These are phyloP conservation scores for Falcaria lacertinaria DNA, from an alignment of 2,888 invertebrate species.

Conservation along the genomic window DNA sequence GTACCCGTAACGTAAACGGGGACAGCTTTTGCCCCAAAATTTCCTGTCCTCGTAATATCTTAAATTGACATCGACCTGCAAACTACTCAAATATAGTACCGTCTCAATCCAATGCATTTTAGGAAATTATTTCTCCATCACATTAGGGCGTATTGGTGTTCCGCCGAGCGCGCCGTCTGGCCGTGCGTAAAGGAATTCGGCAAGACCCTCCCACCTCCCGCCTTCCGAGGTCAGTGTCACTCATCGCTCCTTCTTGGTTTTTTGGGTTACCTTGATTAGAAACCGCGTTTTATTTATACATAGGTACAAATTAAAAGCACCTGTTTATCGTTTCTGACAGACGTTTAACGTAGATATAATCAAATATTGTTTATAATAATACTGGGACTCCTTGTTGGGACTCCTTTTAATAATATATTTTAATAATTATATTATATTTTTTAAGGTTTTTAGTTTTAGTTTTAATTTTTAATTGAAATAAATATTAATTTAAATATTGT, in stretches of 20 bases:
- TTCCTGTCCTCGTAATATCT: conserved; percentile 43
- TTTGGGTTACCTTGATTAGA: conserved; percentile 3
- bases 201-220: conserved; percentile 28
- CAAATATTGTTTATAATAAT: too few relatives aligned
- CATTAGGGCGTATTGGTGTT: conserved; percentile 66
- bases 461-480: too few relatives aligned
- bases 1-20: conserved; percentile 3
- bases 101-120: conserved; percentile 69
- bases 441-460: too few relatives aligned
- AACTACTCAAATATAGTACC: conserved; percentile 55
- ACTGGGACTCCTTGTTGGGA: too few relatives aligned
- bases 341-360: too few relatives aligned
- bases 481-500: too few relatives aligned
- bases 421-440: too few relatives aligned
- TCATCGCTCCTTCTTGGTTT: conserved; percentile 19
- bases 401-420: too few relatives aligned
- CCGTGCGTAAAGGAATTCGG: conserved; percentile 66
- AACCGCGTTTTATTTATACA: background rate
- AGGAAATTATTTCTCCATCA: conserved; percentile 71
- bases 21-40: conserved; percentile 4
- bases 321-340: too few relatives aligned
- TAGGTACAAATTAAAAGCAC: too few relatives aligned
- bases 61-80: conserved; percentile 55
- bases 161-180: conserved; percentile 63
- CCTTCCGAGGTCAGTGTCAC: conserved; percentile 30